These are phyloP conservation scores for Nomada ruficornis DNA, from an alignment of 2,888 invertebrate genomes.

Conservation along the genomic window DNA sequence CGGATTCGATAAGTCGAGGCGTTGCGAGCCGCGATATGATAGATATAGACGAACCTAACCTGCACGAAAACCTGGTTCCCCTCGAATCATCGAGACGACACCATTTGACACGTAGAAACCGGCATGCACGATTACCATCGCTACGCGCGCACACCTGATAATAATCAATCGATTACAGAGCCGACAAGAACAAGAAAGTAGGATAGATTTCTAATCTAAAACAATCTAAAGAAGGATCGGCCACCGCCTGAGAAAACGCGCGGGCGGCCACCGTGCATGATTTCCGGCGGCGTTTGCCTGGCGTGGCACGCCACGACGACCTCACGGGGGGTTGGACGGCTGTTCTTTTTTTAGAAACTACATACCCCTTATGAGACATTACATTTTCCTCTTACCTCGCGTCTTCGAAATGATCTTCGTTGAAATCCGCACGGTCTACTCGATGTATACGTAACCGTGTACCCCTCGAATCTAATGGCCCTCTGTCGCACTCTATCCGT, in stretches of 20 bases:
- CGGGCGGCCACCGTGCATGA: constrained; percentile 63
- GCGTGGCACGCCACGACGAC: constrained; percentile 69
- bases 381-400: neutral
- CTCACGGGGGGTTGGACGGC: constrained; percentile 48
- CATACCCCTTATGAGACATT: constrained; percentile 41
- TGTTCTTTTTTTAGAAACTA: constrained; percentile 63
- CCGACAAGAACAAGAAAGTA: neutral
- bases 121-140: neutral
- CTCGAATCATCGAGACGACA: constrained; percentile 1
- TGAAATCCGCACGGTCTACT: constrained; percentile 40
- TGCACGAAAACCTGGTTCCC: constrained; percentile 7
- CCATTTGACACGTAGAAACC: constrained; percentile 38
- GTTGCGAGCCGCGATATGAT: neutral
- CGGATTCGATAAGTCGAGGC: constrained; percentile 22
- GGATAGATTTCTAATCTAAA: neutral
- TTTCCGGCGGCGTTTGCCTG: constrained; percentile 67
- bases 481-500: constrained; percentile 54
- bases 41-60: constrained; percentile 39
- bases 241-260: constrained; percentile 61
- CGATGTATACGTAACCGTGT: constrained; percentile 28
- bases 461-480: constrained; percentile 50
- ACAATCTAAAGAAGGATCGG: constrained; percentile 25
- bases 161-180: neutral
- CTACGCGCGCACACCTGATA: neutral
- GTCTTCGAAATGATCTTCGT: constrained; percentile 47